Percentiles rank a stretch among this genome's conserved stretches.
These are phyloP conservation scores for Collichthys lucidus DNA, from an alignment of 2,113 vertebrate species.

Conservation along the genomic window DNA sequence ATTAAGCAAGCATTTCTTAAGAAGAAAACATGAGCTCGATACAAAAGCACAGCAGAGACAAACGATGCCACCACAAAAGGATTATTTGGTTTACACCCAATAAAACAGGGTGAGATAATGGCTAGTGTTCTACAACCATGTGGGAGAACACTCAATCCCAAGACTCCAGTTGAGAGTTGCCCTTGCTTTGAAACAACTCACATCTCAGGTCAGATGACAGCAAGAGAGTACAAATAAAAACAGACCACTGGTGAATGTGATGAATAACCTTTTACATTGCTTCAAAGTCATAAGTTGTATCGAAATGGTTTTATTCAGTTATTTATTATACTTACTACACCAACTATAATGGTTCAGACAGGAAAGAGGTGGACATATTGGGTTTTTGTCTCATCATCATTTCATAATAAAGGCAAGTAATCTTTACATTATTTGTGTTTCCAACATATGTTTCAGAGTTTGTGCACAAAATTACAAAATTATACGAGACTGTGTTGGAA, in stretches of 20 bases:
- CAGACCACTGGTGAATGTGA: background rate
- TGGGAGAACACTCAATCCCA: background rate
- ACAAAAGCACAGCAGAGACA: background rate
- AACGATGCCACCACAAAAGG: background rate
- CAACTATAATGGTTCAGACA: background rate
- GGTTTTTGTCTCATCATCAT: background rate
- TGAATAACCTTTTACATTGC: background rate
- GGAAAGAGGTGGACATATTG: background rate
- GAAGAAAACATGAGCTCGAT: background rate
- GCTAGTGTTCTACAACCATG: too few relatives aligned
- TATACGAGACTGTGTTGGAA: slow-evolving; percentile 57
- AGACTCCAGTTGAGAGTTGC: background rate
- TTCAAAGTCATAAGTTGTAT: background rate
- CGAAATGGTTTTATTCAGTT: background rate
- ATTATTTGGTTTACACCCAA: background rate
- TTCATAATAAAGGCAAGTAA: background rate
- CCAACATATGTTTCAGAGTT: slow-evolving; percentile 22
- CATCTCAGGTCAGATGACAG: background rate
- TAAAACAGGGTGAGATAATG: background rate
- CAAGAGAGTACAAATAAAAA: background rate
- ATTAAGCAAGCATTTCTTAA: background rate
- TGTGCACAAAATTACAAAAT: slow-evolving; percentile 25
- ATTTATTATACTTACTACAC: background rate
- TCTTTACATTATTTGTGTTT: slow-evolving; percentile 21
- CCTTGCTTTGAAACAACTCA: background rate